Conservation (phyloP, 2,797 vertebrate species). For the Alectoris magna region DNA sequence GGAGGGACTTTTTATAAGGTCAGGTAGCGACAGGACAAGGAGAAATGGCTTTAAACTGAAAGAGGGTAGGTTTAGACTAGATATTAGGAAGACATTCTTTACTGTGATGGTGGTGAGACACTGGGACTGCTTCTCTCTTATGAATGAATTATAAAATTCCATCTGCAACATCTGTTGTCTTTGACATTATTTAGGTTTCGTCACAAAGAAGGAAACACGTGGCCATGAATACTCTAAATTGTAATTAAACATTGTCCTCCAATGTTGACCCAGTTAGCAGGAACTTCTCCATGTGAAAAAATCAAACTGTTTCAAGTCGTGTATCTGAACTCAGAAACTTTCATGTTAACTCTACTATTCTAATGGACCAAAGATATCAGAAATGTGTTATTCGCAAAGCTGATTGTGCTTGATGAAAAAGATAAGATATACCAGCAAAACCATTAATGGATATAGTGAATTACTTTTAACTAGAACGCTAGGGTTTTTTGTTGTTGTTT, state of each 20-base stretch:
- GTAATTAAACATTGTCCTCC: constrained; percentile 1
- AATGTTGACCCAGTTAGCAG: not conserved
- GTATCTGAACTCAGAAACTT: not conserved
- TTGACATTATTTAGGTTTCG: not conserved
- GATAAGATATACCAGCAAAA: not conserved
- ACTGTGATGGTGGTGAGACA: too few relatives aligned
- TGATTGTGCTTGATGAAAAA: not conserved
- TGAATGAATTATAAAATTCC: too few relatives aligned
- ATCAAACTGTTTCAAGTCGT: not conserved
- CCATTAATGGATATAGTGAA: rapidly evolving
- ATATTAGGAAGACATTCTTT: too few relatives aligned
- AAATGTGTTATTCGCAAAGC: not conserved
- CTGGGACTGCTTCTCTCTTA: too few relatives aligned
- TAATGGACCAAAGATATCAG: not conserved
- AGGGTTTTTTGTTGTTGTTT: not conserved
- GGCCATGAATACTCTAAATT: not conserved
- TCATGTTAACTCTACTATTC: not conserved
- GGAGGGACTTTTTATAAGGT: too few relatives aligned
- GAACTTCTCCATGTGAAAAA: constrained; percentile 13
- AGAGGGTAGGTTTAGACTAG: too few relatives aligned
- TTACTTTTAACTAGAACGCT: not conserved
- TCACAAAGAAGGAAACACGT: not conserved
- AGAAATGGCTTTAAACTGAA: too few relatives aligned
- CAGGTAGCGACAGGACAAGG: too few relatives aligned
- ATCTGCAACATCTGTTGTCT: not conserved